Base-by-base conservation (phyloP, 2,888 invertebrate genomes). In the Hypselothyrea guttata region DNA sequence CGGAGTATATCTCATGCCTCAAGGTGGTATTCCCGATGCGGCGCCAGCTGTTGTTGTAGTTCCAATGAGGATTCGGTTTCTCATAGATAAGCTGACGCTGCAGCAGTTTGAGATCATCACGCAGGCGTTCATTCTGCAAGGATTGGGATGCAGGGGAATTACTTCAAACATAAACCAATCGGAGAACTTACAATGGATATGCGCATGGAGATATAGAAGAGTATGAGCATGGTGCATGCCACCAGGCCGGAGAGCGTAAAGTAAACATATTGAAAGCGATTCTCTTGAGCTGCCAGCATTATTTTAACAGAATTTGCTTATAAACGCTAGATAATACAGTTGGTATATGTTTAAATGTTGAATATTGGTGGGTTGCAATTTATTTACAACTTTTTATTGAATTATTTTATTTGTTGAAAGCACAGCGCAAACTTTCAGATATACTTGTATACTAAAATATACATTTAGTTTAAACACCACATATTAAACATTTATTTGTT, bases 1-100 rank as follows among this genome's bases (percentile, higher is more conserved):
- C 90, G 0, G 91, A 88, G 59, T 89, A 91, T 2, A 91, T 85
- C 47, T 87, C 86, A 49, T 89, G 88, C 13, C 85, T 59, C 18
- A 83, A 53, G 1, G 73, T 66, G 4, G 75, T 58, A 35, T 87
- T 84, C 0, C 89, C 89, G 9, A 90, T 86, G 30, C 65, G 58
- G 7, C 84, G 77, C 90, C 90, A 89, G 13, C 79, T 82, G 61
- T 89, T 88, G 65, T 71, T 87, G 59, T 88, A 89, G 41, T 75
- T 59, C 88, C 88, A 89, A 34, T 82, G 64, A 0, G 74, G 76
- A 49, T 82, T 65, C 0, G 88, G 89, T 33, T 86, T 86, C 12
- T 84, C 66, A 12, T 83, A 86, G 35, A 67, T 71, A 45, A 87
- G 51, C 7, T 85, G 71, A 5, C 78, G 68, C 58, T 89, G 89